A percentile compares a stretch with the other conserved stretches of the same genome.
These are phyloP conservation scores for Sarcophaga bullata DNA, from an alignment of 1,140 invertebrate genomes.

Conservation along the genomic window DNA sequence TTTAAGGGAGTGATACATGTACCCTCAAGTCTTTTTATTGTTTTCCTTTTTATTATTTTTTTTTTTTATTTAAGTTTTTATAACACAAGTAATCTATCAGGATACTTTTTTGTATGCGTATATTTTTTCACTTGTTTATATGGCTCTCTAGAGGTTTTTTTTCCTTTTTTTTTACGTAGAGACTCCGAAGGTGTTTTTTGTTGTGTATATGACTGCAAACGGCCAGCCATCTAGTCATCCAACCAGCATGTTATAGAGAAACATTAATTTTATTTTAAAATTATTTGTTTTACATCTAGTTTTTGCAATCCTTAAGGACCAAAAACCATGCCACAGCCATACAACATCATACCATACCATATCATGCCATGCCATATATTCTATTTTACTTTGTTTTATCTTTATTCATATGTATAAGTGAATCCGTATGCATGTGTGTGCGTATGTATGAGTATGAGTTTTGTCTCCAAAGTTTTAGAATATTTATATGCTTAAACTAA, in stretches of 20 bases:
- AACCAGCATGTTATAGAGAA: background rate
- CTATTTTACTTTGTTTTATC: too few relatives aligned
- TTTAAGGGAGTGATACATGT: background rate
- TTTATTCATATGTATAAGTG: too few relatives aligned
- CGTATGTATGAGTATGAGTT: background rate
- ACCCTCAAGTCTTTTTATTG: background rate
- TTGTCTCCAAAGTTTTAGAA: background rate
- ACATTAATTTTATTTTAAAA: conserved; percentile 23
- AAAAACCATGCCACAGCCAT: background rate
- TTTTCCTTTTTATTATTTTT: background rate
- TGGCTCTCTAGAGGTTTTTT: background rate
- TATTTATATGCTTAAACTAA: conserved; percentile 15
- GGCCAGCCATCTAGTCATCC: background rate
- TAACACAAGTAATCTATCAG: background rate
- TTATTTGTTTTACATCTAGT: conserved; percentile 16
- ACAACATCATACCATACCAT: background rate
- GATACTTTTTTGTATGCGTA: background rate
- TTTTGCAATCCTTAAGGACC: background rate
- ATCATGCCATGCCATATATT: too few relatives aligned
- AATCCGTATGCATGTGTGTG: too few relatives aligned
- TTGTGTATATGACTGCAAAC: background rate
- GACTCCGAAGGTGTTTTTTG: background rate
- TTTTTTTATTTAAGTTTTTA: too few relatives aligned
- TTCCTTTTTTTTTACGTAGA: background rate
- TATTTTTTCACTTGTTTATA: conserved; percentile 13